These are phyloP conservation scores for Enteromius thamalakanensis DNA, from an alignment of 2,797 vertebrate species.

Conservation along the genomic window DNA sequence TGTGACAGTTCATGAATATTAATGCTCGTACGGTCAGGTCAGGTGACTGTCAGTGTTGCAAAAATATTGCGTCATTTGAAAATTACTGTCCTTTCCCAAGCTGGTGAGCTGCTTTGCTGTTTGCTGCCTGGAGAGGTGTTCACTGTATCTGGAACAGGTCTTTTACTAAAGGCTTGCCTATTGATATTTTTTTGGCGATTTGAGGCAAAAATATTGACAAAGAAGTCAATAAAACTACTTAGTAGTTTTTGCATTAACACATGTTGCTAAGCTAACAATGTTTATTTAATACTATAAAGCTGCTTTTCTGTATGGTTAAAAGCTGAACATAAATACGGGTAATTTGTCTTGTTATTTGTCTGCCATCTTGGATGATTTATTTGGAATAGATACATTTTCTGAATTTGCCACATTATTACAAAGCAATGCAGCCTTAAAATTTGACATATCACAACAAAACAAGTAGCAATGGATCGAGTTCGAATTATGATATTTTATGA, in stretches of 20 bases:
- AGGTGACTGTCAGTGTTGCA: conserved; percentile 19
- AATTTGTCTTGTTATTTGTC: too few relatives aligned
- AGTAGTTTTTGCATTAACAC: not conserved
- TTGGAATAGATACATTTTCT: not conserved
- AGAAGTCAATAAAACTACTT: not conserved
- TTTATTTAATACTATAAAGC: not conserved
- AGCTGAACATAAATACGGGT: not conserved
- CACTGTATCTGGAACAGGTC: not conserved
- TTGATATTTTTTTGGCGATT: not conserved
- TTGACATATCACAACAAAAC: not conserved
- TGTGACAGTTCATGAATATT: conserved; percentile 45
- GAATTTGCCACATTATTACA: not conserved
- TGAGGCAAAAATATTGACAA: not conserved
- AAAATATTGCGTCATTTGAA: conserved; percentile 11
- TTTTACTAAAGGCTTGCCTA: not conserved
- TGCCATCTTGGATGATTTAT: not conserved
- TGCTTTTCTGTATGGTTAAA: not conserved
- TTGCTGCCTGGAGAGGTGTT: not conserved
- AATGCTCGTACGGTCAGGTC: not conserved
- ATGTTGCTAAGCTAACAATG: not conserved
- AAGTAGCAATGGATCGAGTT: not conserved
- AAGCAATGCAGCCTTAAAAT: not conserved
- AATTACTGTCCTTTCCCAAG: not conserved
- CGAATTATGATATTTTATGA: not conserved
- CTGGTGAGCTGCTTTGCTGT: not conserved